Evolutionary conservation across 2,888 invertebrate genomes (phyloP).

Genomic region (Zygaena filipendulae): DNA sequence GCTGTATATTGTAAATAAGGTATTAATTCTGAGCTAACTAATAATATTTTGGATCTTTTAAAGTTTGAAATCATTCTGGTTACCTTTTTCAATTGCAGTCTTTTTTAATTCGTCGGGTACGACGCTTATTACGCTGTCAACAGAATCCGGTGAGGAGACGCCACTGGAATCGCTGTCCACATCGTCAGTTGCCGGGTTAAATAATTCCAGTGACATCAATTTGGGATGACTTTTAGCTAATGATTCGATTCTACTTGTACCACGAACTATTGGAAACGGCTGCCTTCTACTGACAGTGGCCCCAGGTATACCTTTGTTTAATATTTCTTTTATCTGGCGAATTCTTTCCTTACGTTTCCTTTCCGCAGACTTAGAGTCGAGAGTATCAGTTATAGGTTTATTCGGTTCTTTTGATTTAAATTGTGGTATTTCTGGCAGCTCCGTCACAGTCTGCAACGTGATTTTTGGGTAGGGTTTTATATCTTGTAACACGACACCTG

Average conservation of each 20-base stretch:
- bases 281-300: slow-evolving; percentile 56
- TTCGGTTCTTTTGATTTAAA: slow-evolving; percentile 49
- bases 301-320: slow-evolving; percentile 76
- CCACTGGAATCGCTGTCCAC: slow-evolving; percentile 90
- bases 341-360: slow-evolving; percentile 71
- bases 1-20: too few relatives aligned
- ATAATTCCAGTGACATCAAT: slow-evolving; percentile 82
- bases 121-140: slow-evolving; percentile 87
- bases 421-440: slow-evolving; percentile 71
- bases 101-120: slow-evolving; percentile 71
- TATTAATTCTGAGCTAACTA: too few relatives aligned
- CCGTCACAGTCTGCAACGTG: slow-evolving; percentile 70
- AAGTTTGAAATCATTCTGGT: slow-evolving; percentile 5
- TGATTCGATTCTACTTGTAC: slow-evolving; percentile 69
- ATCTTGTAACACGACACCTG: slow-evolving; percentile 54
- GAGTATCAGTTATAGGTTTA: slow-evolving; percentile 39
- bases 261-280: slow-evolving; percentile 77
- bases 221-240: slow-evolving; percentile 78
- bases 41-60: slow-evolving; percentile 1
- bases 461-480: slow-evolving; percentile 66
- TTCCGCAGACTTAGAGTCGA: slow-evolving; percentile 57
- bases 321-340: slow-evolving; percentile 76
- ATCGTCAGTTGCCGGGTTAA: slow-evolving; percentile 92
- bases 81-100: slow-evolving; percentile 56
- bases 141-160: slow-evolving; percentile 88